phyloP scores from a whole-genome alignment of 92 coral and sea anemone genomes.

The Scolanthus callimorphus region DNA sequence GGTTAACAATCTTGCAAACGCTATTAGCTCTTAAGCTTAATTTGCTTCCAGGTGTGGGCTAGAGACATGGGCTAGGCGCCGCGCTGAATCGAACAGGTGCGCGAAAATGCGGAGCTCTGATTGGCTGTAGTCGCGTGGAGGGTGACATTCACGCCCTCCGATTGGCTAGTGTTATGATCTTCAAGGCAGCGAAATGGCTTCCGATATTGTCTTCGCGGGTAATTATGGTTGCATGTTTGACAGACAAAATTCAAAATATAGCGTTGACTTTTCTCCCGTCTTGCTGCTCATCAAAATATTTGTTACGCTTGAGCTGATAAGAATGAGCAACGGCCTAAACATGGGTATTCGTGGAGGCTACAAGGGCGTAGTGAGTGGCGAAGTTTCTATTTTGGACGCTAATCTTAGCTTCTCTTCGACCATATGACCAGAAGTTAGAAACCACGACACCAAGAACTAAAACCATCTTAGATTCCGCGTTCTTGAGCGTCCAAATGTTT shows the following conservation, averaged over 20 bases:
- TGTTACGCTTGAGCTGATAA: too few relatives aligned
- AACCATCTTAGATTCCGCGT: not conserved
- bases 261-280: too few relatives aligned
- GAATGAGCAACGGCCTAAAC: not conserved
- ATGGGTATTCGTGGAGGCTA: not conserved
- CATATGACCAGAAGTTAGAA: constrained; percentile 19
- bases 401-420: constrained; percentile 20
- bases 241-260: too few relatives aligned
- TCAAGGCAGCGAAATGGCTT: constrained; percentile 26
- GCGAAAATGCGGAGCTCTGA: constrained; percentile 24
- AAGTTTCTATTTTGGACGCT: not conserved
- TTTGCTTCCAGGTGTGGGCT: too few relatives aligned
- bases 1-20: too few relatives aligned
- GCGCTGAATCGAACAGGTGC: constrained; percentile 78
- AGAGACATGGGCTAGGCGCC: constrained; percentile 26
- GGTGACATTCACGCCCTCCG: constrained; percentile 25
- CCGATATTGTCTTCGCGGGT: constrained; percentile 20
- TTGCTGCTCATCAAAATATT: too few relatives aligned
- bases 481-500: too few relatives aligned
- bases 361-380: constrained; percentile 15
- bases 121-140: constrained; percentile 45
- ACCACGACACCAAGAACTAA: constrained; percentile 6
- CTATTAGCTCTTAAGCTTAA: too few relatives aligned
- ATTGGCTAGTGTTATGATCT: constrained; percentile 66
- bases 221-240: too few relatives aligned